phyloP scores from a whole-genome alignment of 2,888 invertebrate genomes.

The Hydrotaea cyrtoneurina region DNA sequence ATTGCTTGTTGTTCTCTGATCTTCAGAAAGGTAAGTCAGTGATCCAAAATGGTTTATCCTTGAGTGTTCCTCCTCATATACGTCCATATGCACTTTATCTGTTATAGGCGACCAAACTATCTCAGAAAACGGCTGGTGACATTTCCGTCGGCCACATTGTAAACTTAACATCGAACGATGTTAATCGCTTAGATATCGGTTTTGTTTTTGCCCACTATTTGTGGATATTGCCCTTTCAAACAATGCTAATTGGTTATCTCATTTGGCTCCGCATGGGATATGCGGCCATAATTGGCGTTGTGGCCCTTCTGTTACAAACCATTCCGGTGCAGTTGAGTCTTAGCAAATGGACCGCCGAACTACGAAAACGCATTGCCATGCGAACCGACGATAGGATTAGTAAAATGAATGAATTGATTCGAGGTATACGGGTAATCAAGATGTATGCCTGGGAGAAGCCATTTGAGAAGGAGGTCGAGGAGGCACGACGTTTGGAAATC shows the following conservation, averaged over 20 bases:
- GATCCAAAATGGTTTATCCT: too few relatives aligned
- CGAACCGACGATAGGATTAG: conserved; percentile 94
- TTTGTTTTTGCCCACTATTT: conserved; percentile 92
- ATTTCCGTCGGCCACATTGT: conserved; percentile 94
- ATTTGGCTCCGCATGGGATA: conserved; percentile 89
- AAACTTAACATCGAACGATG: conserved; percentile 96
- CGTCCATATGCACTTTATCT: neutral
- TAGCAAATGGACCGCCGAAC: conserved; percentile 77
- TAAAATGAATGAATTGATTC: conserved; percentile 96
- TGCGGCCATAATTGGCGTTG: conserved; percentile 89
- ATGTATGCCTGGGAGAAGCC: conserved; percentile 98
- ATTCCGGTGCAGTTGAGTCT: conserved; percentile 89
- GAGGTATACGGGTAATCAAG: conserved; percentile 96
- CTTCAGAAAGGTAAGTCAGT: conserved; percentile 84
- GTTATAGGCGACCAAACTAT: conserved; percentile 83
- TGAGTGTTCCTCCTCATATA: too few relatives aligned
- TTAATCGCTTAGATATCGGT: conserved; percentile 93
- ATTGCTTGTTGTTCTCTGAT: conserved; percentile 86
- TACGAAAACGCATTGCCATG: conserved; percentile 89
- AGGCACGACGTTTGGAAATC: conserved; percentile 87
- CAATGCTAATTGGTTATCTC: conserved; percentile 86
- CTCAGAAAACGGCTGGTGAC: conserved; percentile 86
- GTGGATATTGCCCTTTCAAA: conserved; percentile 91
- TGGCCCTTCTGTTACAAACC: conserved; percentile 88
- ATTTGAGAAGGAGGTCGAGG: conserved; percentile 89